Conservation (phyloP, 2,113 vertebrate species). For the Nesogale talazaci region DNA sequence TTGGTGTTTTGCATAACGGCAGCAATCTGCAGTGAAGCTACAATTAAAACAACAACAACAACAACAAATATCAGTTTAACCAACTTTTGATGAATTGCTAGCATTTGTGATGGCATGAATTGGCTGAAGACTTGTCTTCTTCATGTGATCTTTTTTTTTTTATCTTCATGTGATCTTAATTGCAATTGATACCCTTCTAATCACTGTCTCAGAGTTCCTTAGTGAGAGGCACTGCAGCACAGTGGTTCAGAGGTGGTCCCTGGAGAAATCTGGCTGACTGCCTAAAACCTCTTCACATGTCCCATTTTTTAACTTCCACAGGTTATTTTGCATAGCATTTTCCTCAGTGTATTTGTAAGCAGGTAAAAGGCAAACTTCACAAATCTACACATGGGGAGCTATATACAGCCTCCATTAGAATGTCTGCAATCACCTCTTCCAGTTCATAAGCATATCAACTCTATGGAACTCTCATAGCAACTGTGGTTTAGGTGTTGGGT, state of each 20-base stretch:
- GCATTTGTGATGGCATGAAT: neutral
- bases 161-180: neutral
- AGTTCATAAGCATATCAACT: neutral
- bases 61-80: neutral
- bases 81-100: conserved; percentile 25
- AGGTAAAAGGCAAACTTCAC: conserved; percentile 34
- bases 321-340: no score
- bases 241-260: neutral
- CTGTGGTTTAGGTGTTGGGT: no score
- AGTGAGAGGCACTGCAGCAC: neutral
- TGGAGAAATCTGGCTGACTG: neutral
- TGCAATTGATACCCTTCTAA: neutral
- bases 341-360: neutral
- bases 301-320: no score
- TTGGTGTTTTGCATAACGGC: neutral
- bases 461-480: neutral
- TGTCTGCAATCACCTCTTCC: neutral
- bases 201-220: neutral
- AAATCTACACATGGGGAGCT: neutral
- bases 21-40: neutral
- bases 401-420: neutral
- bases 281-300: neutral
- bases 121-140: neutral
- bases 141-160: conserved; percentile 12
- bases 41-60: no score